These are phyloP conservation scores for Drosophila sturtevanti DNA, from an alignment of 1,140 invertebrate genomes.

Conservation along the genomic window DNA sequence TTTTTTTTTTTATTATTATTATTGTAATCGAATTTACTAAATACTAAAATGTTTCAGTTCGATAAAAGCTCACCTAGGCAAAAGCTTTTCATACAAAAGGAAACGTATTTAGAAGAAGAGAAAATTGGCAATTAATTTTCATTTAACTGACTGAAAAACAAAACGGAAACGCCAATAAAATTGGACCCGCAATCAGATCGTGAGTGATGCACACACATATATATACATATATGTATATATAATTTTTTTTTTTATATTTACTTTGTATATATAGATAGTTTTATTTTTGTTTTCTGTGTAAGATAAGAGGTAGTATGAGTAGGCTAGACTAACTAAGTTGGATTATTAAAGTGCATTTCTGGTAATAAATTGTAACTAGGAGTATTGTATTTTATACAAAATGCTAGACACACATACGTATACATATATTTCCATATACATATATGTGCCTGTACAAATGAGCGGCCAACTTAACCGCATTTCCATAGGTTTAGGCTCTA, in stretches of 20 bases:
- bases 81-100: no score
- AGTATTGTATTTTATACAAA: slow-evolving; percentile 5
- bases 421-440: not conserved
- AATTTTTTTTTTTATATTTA: not conserved
- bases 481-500: slow-evolving; percentile 7
- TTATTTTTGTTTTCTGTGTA: slow-evolving; percentile 1
- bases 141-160: no score
- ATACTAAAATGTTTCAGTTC: no score
- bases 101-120: no score
- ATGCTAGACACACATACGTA: not conserved
- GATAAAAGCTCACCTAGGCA: no score
- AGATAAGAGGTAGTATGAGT: not conserved
- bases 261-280: slow-evolving; percentile 14
- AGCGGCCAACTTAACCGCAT: slow-evolving; percentile 7
- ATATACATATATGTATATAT: not conserved
- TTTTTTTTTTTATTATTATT: no score
- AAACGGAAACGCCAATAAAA: no score
- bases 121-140: not conserved
- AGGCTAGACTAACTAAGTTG: slow-evolving; percentile 27
- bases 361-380: not conserved
- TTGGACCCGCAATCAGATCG: no score
- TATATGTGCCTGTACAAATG: slow-evolving; percentile 13
- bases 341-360: slow-evolving; percentile 10
- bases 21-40: no score
- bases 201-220: not conserved